phyloP scores from a whole-genome alignment of 2,113 vertebrate species.

The Hippocampus zosterae region DNA sequence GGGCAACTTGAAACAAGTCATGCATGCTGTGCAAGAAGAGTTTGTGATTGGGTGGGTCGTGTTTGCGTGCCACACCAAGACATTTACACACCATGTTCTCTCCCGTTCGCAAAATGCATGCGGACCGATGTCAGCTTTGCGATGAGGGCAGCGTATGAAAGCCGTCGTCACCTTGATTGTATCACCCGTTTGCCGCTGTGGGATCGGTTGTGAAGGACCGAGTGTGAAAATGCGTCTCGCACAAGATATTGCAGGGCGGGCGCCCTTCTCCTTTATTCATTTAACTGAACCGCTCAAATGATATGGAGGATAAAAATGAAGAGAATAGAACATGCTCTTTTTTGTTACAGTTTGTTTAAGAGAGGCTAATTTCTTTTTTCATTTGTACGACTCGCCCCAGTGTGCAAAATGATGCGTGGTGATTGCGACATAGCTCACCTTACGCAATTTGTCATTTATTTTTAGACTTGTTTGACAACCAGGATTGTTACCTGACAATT shows the following conservation, averaged over 20 bases:
- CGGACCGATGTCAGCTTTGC: background rate
- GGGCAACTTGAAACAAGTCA: background rate
- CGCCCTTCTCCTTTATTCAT: background rate
- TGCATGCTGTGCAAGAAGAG: background rate
- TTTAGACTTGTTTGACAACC: background rate
- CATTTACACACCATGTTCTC: background rate
- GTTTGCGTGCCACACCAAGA: background rate
- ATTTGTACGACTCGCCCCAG: too few species aligned
- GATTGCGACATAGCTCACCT: too few species aligned
- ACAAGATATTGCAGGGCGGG: too few species aligned
- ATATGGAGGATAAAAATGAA: background rate
- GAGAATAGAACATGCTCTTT: too few species aligned
- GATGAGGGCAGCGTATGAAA: background rate
- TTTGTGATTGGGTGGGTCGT: background rate
- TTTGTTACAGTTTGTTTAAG: too few species aligned
- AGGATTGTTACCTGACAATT: too few species aligned
- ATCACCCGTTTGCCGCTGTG: background rate
- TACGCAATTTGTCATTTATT: background rate
- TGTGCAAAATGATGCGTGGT: too few species aligned
- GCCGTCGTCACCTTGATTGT: constrained; percentile 1
- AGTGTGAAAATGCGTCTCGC: constrained; percentile 4
- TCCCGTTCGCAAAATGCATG: background rate
- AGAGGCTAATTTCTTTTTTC: too few species aligned
- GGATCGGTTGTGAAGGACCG: background rate
- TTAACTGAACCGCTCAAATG: background rate